Evolutionary conservation across 2,888 invertebrate genomes (phyloP).

Genomic region (Mythimna albipuncta): DNA sequence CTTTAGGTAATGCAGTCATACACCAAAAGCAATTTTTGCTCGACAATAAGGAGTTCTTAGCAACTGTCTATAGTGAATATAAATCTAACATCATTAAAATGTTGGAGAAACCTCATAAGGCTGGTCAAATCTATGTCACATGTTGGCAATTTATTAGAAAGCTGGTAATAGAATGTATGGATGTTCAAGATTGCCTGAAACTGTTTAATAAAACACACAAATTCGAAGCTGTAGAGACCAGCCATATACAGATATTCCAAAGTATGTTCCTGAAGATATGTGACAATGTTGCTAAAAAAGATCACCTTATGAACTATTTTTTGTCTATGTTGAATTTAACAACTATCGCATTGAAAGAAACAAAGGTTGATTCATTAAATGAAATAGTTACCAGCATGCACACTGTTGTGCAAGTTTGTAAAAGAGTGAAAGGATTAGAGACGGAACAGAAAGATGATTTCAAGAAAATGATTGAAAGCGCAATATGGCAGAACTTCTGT

Average conservation of each 20-base stretch:
- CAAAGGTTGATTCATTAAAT: slow-evolving; percentile 71
- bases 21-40: slow-evolving; percentile 80
- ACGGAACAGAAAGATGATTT: slow-evolving; percentile 76
- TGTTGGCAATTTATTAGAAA: slow-evolving; percentile 91
- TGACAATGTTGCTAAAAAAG: slow-evolving; percentile 77
- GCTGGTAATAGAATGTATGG: slow-evolving; percentile 91
- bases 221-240: slow-evolving; percentile 91
- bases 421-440: slow-evolving; percentile 72
- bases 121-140: slow-evolving; percentile 91
- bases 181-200: slow-evolving; percentile 88
- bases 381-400: slow-evolving; percentile 76
- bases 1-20: slow-evolving; percentile 89
- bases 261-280: slow-evolving; percentile 89
- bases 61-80: slow-evolving; percentile 90
- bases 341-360: slow-evolving; percentile 86
- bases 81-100: slow-evolving; percentile 92
- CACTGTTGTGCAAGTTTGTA: slow-evolving; percentile 77
- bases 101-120: slow-evolving; percentile 93
- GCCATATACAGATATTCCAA: slow-evolving; percentile 90
- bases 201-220: slow-evolving; percentile 91
- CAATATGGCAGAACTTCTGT: slow-evolving; percentile 91
- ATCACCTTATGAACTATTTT: slow-evolving; percentile 88
- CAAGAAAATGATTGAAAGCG: slow-evolving; percentile 83
- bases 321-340: slow-evolving; percentile 90
- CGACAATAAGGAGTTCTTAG: slow-evolving; percentile 85